phyloP scores from a whole-genome alignment of 2,888 invertebrate genomes.

The Lumbricus terrestris region DNA sequence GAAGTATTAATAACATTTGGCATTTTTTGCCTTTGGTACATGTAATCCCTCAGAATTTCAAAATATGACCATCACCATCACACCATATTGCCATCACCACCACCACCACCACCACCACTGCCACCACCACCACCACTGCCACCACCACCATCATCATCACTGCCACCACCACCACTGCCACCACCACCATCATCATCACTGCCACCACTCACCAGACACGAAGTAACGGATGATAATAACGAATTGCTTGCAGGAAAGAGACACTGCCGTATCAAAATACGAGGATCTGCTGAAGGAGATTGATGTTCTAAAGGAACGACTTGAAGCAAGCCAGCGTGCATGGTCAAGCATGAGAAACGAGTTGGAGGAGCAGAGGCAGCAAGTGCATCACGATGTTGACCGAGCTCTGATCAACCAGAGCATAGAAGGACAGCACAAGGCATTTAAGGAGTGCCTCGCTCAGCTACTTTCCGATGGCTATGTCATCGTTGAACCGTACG shows the following conservation, averaged over 20 bases:
- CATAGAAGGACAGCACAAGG: constrained; percentile 16
- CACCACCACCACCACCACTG: too few relatives aligned
- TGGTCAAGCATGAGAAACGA: constrained; percentile 39
- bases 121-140: neutral
- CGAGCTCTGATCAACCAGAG: constrained; percentile 25
- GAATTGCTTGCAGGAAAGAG: constrained; percentile 34
- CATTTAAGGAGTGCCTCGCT: constrained; percentile 52
- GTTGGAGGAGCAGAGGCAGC: constrained; percentile 37
- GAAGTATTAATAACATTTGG: too few relatives aligned
- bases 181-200: too few relatives aligned
- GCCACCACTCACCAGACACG: neutral
- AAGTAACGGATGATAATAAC: neutral
- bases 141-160: too few relatives aligned
- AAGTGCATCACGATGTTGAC: constrained; percentile 22
- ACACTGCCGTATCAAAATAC: constrained; percentile 41
- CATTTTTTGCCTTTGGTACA: too few relatives aligned
- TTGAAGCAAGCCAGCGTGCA: constrained; percentile 41
- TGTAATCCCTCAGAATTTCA: too few relatives aligned
- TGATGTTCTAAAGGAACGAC: constrained; percentile 38
- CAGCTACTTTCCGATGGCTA: constrained; percentile 46
- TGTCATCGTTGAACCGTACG: constrained; percentile 44
- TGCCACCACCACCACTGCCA: too few relatives aligned
- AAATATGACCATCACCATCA: too few relatives aligned
- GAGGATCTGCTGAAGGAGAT: constrained; percentile 50
- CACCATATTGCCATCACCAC: too few relatives aligned